Conservation (phyloP, 30 jellyfish, hydroid and myxozoan species). For the Hydractinia echinata region DNA sequence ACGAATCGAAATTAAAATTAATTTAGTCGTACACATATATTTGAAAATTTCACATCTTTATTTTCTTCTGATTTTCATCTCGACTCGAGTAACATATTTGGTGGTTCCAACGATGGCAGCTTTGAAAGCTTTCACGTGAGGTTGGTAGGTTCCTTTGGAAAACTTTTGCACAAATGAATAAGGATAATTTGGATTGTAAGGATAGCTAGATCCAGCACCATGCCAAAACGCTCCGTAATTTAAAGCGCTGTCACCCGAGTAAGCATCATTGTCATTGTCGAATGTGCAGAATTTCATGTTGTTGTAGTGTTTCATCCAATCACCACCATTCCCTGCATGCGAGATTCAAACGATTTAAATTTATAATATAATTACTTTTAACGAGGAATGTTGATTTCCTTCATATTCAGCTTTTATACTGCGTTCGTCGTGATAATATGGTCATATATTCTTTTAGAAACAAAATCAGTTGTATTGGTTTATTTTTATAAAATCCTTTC, state of each 20-base stretch:
- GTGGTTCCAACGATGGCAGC: background rate
- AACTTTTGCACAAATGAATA: background rate
- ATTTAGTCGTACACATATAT: too few relatives aligned
- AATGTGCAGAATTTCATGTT: slow-evolving; percentile 16
- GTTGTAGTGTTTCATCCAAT: background rate
- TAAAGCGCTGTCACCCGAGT: background rate
- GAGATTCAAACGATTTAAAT: too few relatives aligned
- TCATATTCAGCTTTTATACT: too few relatives aligned
- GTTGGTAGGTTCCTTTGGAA: background rate
- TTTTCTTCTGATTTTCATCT: slow-evolving; percentile 1
- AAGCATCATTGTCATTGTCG: background rate
- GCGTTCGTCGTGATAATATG: too few relatives aligned
- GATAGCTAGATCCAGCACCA: slow-evolving; percentile 10
- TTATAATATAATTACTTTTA: too few relatives aligned
- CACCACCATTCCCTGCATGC: background rate
- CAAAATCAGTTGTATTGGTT: too few relatives aligned
- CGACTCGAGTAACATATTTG: slow-evolving; percentile 8
- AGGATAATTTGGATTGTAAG: background rate
- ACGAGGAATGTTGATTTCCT: too few relatives aligned
- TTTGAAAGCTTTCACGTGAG: background rate
- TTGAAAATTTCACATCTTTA: background rate
- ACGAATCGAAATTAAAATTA: too few relatives aligned
- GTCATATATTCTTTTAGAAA: too few relatives aligned
- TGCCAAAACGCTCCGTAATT: slow-evolving; percentile 11
- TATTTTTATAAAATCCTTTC: too few relatives aligned